Base-by-base conservation (phyloP, 2,888 invertebrate genomes). In the Agrotis puta region DNA sequence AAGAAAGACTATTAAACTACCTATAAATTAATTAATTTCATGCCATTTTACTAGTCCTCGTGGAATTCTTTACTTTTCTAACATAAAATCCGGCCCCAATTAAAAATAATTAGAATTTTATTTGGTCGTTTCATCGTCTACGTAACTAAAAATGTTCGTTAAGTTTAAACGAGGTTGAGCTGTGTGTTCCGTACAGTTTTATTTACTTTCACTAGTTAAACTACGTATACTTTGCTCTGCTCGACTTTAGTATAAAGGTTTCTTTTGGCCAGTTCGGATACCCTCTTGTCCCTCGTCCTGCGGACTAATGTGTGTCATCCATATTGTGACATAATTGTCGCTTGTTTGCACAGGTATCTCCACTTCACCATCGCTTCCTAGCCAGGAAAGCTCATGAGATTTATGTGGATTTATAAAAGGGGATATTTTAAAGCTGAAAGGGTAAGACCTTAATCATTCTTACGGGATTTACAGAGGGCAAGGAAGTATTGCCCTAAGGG, bases 71-170 rank as follows among this genome's bases (percentile, higher is more conserved):
- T 47, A 67, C 51, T 51, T 58, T 72, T 51, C 16, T 51, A n/a
- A 63, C 47, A 65, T 65, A 77, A 82, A 77, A 47, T 79, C 43
- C 33, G 43, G 64, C 22, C 53, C 79, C 79, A 82, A 79, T 80
- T 74, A 79, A 79, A 70, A 79, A 70, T 79, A 74, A 64, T 58
- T 65, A 63, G 59, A 70, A 65, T 74, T 83, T 79, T 59, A 79
- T 83, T 79, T 83, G 51, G 22, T 65, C 59, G 67, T 70, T 62
- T 62, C 56, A 33, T 53, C 59, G 57, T 62, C 45, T 53, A 43
- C 50, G 59, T 53, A 73, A 64, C 64, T 67, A 54, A 80, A 79
- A 74, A 65, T 57, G 65, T 78, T 67, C 66, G 61, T 69, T 62
- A 80, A 57, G 53, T 72, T 14, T 48, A 66, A 73, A 65, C 50